A percentile compares a stretch with the other conserved stretches of the same genome.
phyloP scores from a whole-genome alignment of 2,888 invertebrate genomes.

The Trypoxylon attenuatum region DNA sequence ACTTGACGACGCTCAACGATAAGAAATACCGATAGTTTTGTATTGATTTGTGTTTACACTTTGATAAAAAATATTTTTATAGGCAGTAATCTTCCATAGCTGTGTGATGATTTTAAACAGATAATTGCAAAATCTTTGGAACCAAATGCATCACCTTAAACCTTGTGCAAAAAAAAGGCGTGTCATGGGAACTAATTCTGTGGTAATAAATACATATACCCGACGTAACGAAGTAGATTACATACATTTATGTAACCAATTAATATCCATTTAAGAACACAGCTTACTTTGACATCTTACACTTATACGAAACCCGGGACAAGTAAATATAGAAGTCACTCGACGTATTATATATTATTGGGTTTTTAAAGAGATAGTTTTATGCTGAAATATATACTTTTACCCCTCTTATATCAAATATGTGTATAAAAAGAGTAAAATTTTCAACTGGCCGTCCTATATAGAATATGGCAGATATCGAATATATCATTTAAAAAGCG shows the following conservation, averaged over 20 bases:
- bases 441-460: conserved; percentile 62
- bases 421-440: conserved; percentile 52
- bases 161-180: neutral
- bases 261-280: neutral
- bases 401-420: conserved; percentile 31
- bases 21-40: too few species aligned
- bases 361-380: conserved; percentile 16
- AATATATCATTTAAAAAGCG: conserved; percentile 38
- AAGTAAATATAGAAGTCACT: neutral
- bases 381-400: conserved; percentile 28
- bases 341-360: conserved; percentile 5
- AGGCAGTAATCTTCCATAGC: conserved; percentile 12
- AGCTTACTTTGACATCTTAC: neutral
- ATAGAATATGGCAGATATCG: conserved; percentile 52
- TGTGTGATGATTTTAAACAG: conserved; percentile 1
- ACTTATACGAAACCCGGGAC: neutral
- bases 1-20: too few species aligned
- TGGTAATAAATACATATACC: too few species aligned
- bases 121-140: neutral
- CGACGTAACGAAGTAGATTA: too few species aligned
- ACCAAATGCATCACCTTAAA: neutral
- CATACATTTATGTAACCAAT: too few species aligned
- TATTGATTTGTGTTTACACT: conserved; percentile 2
- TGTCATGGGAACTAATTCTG: too few species aligned
- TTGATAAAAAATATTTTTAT: conserved; percentile 31